Conservation (phyloP, 1,140 invertebrate genomes). For the Temnothorax curvispinosus region DNA sequence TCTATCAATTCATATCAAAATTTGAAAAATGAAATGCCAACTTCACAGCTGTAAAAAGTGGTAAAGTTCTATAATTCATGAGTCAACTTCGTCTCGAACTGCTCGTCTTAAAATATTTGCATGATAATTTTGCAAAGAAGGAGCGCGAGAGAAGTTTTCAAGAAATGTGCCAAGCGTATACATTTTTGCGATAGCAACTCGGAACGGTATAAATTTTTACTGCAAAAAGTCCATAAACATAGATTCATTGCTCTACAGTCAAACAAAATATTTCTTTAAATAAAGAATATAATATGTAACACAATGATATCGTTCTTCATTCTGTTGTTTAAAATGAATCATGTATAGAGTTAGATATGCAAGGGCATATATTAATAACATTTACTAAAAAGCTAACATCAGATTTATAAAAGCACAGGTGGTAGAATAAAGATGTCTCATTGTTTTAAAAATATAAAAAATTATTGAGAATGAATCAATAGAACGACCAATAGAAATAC, state of each 20-base stretch:
- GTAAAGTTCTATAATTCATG: conserved; percentile 23
- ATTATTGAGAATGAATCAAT: neutral
- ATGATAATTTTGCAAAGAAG: conserved; percentile 18
- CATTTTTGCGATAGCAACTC: neutral
- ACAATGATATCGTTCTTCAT: neutral
- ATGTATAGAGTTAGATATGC: neutral
- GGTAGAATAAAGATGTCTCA: neutral
- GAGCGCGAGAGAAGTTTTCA: neutral
- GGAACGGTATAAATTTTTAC: conserved; percentile 16
- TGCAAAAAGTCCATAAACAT: neutral
- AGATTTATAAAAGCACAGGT: neutral
- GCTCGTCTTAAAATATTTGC: conserved; percentile 36
- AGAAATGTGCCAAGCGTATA: conserved; percentile 3
- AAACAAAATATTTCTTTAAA: neutral
- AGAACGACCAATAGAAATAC: neutral
- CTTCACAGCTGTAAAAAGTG: conserved; percentile 18
- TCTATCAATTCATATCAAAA: conserved; percentile 17
- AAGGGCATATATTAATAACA: neutral
- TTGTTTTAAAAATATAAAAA: neutral
- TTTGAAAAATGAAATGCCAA: neutral
- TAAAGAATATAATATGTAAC: neutral
- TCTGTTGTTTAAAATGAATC: neutral
- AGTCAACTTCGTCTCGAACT: conserved; percentile 17
- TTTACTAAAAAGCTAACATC: neutral
- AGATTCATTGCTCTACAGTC: conserved; percentile 15